phyloP scores from a whole-genome alignment of 2,888 invertebrate species.

The Drosophila anomalata region DNA sequence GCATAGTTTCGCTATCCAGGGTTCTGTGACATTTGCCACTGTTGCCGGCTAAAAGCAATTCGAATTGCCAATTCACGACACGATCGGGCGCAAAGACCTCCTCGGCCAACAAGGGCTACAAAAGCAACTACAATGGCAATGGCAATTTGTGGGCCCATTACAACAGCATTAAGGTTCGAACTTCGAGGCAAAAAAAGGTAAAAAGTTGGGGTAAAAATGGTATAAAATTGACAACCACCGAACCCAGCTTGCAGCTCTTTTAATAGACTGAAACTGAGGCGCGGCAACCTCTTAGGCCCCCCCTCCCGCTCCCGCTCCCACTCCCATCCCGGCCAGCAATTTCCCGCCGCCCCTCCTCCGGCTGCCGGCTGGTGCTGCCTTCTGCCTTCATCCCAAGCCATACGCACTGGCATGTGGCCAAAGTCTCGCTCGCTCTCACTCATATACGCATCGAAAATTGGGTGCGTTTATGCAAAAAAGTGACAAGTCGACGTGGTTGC shows the following conservation, averaged over 20 bases:
- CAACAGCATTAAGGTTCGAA: conserved; percentile 64
- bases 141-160: conserved; percentile 72
- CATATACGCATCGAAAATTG: conserved; percentile 70
- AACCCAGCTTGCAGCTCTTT: conserved; percentile 46
- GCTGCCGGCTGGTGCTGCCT: not conserved
- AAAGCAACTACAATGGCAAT: conserved; percentile 48
- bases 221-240: conserved; percentile 53
- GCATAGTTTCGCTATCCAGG: conserved; percentile 7
- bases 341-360: not conserved
- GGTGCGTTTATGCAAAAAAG: conserved; percentile 77
- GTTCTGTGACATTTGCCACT: conserved; percentile 53
- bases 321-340: conserved; percentile 21
- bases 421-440: conserved; percentile 25
- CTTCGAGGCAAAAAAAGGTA: conserved; percentile 15
- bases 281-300: conserved; percentile 51
- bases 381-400: conserved; percentile 2
- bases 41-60: conserved; percentile 40
- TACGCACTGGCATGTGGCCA: conserved; percentile 74
- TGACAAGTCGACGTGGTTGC: conserved; percentile 59
- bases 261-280: conserved; percentile 63
- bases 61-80: conserved; percentile 64
- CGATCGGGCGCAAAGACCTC: conserved; percentile 66
- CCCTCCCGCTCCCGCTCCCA: not conserved
- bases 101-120: conserved; percentile 20
- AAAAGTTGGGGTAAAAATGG: conserved; percentile 16